A percentile compares a stretch with the other conserved stretches of the same genome.
These are phyloP conservation scores for Cerastis leucographa DNA, from an alignment of 2,888 invertebrate species.

Conservation along the genomic window DNA sequence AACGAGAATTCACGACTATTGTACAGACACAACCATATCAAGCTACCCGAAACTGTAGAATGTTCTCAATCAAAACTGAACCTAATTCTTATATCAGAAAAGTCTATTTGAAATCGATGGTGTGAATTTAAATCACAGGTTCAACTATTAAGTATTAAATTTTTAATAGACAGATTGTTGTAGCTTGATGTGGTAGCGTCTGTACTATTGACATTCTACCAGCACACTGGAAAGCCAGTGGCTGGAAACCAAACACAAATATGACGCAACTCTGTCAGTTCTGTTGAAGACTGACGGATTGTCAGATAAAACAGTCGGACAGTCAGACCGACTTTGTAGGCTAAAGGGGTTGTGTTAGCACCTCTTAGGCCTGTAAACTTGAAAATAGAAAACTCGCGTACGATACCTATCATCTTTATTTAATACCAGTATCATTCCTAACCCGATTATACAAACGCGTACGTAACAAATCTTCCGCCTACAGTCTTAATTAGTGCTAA, in stretches of 20 bases:
- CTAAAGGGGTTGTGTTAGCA: background rate
- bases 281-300: background rate
- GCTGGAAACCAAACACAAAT: background rate
- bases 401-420: background rate
- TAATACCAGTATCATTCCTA: background rate
- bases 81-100: too few relatives aligned
- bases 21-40: too few relatives aligned
- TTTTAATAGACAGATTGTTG: too few relatives aligned
- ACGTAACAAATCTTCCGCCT: slow-evolving; percentile 27
- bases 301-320: background rate
- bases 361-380: background rate
- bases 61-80: too few relatives aligned
- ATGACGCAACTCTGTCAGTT: background rate
- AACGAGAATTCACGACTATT: background rate
- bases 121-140: too few relatives aligned
- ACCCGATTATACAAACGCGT: slow-evolving; percentile 29
- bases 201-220: background rate
- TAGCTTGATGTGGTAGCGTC: too few relatives aligned
- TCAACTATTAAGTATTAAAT: too few relatives aligned
- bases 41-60: too few relatives aligned
- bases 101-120: too few relatives aligned
- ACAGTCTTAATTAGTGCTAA: slow-evolving; percentile 50
- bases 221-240: background rate
- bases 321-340: background rate
- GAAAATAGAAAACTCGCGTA: background rate